Base-by-base conservation (phyloP, 1,140 invertebrate species). In the Kradibia gibbosae region DNA sequence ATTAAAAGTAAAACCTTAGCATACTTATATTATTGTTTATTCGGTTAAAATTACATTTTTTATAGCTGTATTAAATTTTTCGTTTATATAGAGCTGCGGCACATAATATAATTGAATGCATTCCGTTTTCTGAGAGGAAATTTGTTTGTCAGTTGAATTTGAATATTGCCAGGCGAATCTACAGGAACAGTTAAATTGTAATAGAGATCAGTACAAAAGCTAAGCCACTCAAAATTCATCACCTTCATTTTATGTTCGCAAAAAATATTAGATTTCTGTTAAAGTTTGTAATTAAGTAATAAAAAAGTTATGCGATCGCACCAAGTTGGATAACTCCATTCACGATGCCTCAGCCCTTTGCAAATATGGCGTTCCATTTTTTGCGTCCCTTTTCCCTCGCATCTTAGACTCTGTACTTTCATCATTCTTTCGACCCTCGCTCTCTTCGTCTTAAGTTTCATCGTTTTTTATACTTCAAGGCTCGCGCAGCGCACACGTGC, bases 371-470 rank as follows among this genome's bases (percentile, higher is more conserved):
- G 53, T 28, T 28, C 34, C 17, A 5, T 39, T 22, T 67, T 39
- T 75, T 67, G 11, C 55, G 17, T 55, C 55, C 25, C 67, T 39
- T 31, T 36, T 48, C 53, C 45, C 22, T 74, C 65, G 57, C 72
- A 50, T 67, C 78, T n/a, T 17, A n/a, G 15, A 31, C 0, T n/a
- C n/a, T 62, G 55, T 34, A 74, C 50, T 74, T 57, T 74, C 72
- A 57, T 74, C 72, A 74, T 74, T 55, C 36, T 60, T 20, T 57
- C 28, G 15, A 67, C 62, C 42, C 34, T 39, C 57, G 48, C 39
- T 57, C 65, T 80, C 55, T 80, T 28, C 70, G 25, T 65, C 53
- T 77, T 20, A 65, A 65, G 39, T 70, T 57, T 75, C 57, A 13
- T 31, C 25, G n/a, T 39, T 57, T 73, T 28, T 45, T 62, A n/a